These are phyloP conservation scores for Ridgeia piscesae DNA, from an alignment of 1,140 invertebrate genomes.

Conservation along the genomic window DNA sequence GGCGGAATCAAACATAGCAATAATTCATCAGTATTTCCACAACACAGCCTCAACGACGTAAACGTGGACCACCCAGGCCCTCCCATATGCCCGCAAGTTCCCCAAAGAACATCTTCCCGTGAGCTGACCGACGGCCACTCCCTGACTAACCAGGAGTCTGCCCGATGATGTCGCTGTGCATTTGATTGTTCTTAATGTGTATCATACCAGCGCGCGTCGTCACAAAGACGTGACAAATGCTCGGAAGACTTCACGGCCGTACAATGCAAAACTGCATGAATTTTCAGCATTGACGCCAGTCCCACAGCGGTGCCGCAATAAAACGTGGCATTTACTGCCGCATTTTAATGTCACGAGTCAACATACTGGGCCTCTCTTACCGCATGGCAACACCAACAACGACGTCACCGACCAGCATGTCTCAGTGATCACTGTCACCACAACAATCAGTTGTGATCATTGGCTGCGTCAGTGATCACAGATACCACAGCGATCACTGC, in stretches of 20 bases:
- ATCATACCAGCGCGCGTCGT: neutral
- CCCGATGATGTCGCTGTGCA: neutral
- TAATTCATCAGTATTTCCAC: conserved; percentile 1
- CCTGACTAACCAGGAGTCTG: neutral
- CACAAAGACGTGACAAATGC: neutral
- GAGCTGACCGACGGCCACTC: neutral
- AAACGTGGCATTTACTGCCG: neutral
- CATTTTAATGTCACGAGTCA: neutral
- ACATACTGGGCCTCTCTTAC: neutral
- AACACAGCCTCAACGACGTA: neutral
- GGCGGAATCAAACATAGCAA: neutral
- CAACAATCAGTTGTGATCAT: neutral
- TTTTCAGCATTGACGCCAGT: neutral
- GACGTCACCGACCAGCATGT: neutral
- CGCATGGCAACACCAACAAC: neutral
- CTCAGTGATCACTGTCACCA: neutral
- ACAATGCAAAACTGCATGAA: neutral
- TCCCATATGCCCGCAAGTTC: neutral
- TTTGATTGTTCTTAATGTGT: neutral
- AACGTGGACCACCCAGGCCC: neutral
- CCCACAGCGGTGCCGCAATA: neutral
- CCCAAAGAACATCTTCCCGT: neutral
- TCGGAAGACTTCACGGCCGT: neutral
- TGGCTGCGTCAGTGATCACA: too few relatives aligned
- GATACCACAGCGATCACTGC: neutral